Percentiles rank a stretch among this genome's conserved stretches.
Conservation (phyloP, 2,888 invertebrate genomes). For the Eupithecia subumbrata region DNA sequence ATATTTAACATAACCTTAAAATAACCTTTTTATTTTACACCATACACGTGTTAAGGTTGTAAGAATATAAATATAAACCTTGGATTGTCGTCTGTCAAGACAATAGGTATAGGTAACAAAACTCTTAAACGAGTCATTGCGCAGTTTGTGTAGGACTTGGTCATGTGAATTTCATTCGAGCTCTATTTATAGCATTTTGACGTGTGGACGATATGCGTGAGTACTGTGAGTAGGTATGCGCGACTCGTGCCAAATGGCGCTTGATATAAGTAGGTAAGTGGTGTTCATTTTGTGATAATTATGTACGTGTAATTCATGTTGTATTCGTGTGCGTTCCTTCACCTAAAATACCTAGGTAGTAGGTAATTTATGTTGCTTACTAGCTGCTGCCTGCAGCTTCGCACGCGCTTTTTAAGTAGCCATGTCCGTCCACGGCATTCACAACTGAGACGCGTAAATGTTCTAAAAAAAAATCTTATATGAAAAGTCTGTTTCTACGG, state of each 20-base stretch:
- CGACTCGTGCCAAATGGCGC: slow-evolving; percentile 48
- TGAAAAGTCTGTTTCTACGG: no score
- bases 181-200: slow-evolving; percentile 42
- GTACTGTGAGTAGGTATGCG: not conserved
- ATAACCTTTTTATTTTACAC: no score
- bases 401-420: no score
- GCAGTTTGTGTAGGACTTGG: slow-evolving; percentile 37
- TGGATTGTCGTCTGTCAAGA: not conserved
- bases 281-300: not conserved
- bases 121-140: slow-evolving; percentile 23
- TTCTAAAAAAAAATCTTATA: no score
- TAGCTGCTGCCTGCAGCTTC: no score
- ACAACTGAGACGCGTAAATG: no score
- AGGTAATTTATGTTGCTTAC: no score
- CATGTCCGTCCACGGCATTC: no score
- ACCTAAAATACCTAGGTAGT: no score
- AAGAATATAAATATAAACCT: not conserved
- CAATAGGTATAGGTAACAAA: not conserved
- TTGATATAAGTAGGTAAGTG: not conserved
- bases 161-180: slow-evolving; percentile 49
- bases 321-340: no score
- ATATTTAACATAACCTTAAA: no score
- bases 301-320: no score
- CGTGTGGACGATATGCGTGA: slow-evolving; percentile 20
- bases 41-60: not conserved